phyloP scores from a whole-genome alignment of 2,797 vertebrate species.

The Danio albolineatus region DNA sequence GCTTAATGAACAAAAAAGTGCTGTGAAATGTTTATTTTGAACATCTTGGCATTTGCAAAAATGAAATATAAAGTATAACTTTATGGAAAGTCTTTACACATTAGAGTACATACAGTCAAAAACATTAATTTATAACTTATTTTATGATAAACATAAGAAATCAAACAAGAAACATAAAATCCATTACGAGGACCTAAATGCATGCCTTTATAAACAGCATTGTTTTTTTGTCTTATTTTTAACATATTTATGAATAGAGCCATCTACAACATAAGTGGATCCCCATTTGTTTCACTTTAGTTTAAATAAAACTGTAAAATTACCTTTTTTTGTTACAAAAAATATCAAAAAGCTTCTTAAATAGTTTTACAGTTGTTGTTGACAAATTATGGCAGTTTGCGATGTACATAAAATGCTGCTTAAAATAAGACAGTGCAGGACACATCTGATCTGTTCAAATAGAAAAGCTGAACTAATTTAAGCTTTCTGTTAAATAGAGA shows the following conservation, averaged over 20 bases:
- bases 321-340: constrained; percentile 20
- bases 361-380: neutral
- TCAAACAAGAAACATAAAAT: constrained; percentile 14
- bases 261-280: constrained; percentile 6
- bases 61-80: neutral
- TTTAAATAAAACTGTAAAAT: constrained; percentile 35
- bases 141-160: neutral
- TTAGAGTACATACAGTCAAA: neutral
- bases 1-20: neutral
- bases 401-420: constrained; percentile 20
- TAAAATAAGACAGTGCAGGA: constrained; percentile 25
- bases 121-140: neutral
- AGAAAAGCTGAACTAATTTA: neutral
- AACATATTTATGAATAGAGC: constrained; percentile 29
- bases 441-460: neutral
- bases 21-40: neutral
- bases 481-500: neutral
- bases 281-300: constrained; percentile 12
- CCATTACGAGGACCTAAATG: constrained; percentile 24
- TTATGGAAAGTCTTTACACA: neutral
- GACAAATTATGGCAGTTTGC: constrained; percentile 40
- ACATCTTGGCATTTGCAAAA: neutral
- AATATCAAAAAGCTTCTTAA: constrained; percentile 39
- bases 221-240: neutral
- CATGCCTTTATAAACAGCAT: constrained; percentile 49